These are phyloP conservation scores for Scomberomorus guttatus DNA, from an alignment of 2,797 vertebrate genomes.

Conservation along the genomic window DNA sequence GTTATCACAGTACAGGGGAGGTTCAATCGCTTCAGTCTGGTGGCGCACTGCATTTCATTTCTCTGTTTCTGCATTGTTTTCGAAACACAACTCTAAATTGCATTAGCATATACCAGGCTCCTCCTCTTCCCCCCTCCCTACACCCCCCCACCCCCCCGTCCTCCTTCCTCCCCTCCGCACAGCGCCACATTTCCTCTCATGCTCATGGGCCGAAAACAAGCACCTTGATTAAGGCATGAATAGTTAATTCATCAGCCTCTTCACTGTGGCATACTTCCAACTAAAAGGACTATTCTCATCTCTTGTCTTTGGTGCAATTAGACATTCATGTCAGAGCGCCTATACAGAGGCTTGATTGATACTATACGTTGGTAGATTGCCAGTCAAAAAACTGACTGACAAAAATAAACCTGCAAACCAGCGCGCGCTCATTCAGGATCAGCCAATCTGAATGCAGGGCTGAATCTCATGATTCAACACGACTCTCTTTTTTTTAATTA, in stretches of 20 bases:
- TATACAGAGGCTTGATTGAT: slow-evolving; percentile 86
- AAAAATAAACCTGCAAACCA: slow-evolving; percentile 70
- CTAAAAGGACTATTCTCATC: slow-evolving; percentile 87
- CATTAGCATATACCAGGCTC: slow-evolving; percentile 84
- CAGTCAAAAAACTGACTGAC: slow-evolving; percentile 75
- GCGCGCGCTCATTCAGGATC: slow-evolving; percentile 69
- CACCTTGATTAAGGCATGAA: slow-evolving; percentile 89
- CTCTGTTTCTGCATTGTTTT: slow-evolving; percentile 79
- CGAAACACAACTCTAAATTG: slow-evolving; percentile 79
- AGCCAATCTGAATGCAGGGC: slow-evolving; percentile 66
- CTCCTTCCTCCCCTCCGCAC: slow-evolving; percentile 41
- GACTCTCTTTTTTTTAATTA: slow-evolving; percentile 71
- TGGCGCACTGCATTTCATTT: slow-evolving; percentile 56
- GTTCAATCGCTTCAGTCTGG: slow-evolving; percentile 52
- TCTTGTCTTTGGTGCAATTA: slow-evolving; percentile 86
- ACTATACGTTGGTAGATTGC: slow-evolving; percentile 82
- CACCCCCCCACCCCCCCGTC: neutral
- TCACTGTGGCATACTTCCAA: slow-evolving; percentile 80
- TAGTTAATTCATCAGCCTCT: slow-evolving; percentile 87
- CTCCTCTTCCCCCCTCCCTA: slow-evolving; percentile 49
- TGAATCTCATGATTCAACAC: slow-evolving; percentile 70
- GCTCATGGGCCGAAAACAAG: slow-evolving; percentile 86
- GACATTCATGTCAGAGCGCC: slow-evolving; percentile 84
- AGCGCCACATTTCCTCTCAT: slow-evolving; percentile 71
- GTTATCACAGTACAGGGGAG: slow-evolving; percentile 1